Evolutionary conservation across 2,888 invertebrate species (phyloP), one percentile per base, ranked within the genome.

Genomic region (Lucinisca nassula): DNA sequence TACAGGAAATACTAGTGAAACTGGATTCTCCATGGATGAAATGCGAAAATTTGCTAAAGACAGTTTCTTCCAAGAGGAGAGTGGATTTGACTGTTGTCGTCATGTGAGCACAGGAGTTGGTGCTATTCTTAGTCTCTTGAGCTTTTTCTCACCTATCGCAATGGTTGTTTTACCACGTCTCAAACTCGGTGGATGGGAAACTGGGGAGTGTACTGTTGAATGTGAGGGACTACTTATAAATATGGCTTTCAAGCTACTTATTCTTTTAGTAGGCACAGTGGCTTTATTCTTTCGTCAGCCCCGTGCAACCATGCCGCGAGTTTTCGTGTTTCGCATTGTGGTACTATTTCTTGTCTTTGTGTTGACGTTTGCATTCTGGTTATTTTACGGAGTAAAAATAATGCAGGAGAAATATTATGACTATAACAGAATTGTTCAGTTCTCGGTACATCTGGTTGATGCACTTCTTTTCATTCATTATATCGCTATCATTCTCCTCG

Each of bases 321-420:
- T 99, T 96, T 98, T 98, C 96, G 97, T 99, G 74, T 98, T 98
- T 95, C 97, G 99, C 93, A 98, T 99, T 0, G 97, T 98, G 92
- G 98, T 99, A n/a, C 97, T 99, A 85, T 97, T 98, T 6, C 97
- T 99, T 80, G 97, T 99, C 51, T 97, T 99, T 58, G 98, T 99
- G 21, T 98, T 99, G 96, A 98, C 98, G 89, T 99, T 99, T 96
- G 98, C 99, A 4, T 99, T 99, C 97, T 99, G 99, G 99, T 97
- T 99, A 27, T 99, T 99, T 97, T 99, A 99, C 96, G 98, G 98
- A 94, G 99, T 99, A 77, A 98, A 99, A 96, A 96, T 97, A 70
- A 94, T 97, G 84, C 96, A 97, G 80, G 95, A 96, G 80, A 94
- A 94, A 55, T 70, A 88, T 35, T 74, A 49, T 21, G 45, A 58